These are phyloP conservation scores for Chloropsis hardwickii DNA, from an alignment of 2,113 vertebrate species.

Conservation along the genomic window DNA sequence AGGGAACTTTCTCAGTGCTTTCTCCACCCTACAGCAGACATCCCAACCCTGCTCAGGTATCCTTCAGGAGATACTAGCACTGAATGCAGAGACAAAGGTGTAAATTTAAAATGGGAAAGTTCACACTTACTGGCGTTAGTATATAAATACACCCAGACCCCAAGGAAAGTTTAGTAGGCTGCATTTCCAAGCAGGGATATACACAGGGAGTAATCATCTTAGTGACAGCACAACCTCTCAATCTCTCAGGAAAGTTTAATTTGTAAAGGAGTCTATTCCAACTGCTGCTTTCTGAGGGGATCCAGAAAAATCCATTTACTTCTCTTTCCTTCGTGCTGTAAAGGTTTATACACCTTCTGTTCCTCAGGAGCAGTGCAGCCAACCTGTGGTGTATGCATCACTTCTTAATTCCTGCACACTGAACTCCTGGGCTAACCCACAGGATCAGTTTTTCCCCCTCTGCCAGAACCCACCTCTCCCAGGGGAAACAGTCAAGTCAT, in stretches of 20 bases:
- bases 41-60: background rate
- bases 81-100: background rate
- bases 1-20: background rate
- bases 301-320: background rate
- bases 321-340: background rate
- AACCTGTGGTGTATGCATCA: background rate
- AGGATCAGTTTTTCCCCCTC: background rate
- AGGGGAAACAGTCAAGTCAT: background rate
- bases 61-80: background rate
- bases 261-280: background rate
- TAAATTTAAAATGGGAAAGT: background rate
- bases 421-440: background rate
- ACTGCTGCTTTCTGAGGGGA: background rate
- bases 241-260: background rate
- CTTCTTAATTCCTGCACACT: background rate
- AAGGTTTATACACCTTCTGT: background rate
- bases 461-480: background rate
- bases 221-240: background rate
- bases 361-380: background rate
- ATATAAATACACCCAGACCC: background rate
- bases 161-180: background rate
- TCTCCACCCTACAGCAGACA: background rate
- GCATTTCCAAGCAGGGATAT: background rate
- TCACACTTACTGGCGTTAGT: background rate
- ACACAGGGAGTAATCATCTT: background rate